phyloP scores from a whole-genome alignment of 2,113 vertebrate genomes.

The Rhodinocichla rosea region DNA sequence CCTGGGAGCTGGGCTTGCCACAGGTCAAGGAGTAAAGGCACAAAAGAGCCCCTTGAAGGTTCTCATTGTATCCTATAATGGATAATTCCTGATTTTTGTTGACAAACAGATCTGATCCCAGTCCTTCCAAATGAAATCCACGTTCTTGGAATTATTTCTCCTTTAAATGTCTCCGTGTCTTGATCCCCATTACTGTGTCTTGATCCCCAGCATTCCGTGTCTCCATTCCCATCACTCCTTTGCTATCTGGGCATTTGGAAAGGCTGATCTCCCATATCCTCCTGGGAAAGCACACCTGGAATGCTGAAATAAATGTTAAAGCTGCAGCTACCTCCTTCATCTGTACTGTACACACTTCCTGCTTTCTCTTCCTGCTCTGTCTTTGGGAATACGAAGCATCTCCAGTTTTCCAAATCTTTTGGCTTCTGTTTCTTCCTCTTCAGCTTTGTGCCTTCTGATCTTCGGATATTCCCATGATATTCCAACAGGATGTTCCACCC shows the following conservation, averaged over 20 bases:
- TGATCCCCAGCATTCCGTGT: not conserved
- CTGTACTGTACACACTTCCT: not conserved
- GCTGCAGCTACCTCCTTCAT: not conserved
- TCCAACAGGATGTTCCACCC: not conserved
- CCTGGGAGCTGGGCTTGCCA: not conserved
- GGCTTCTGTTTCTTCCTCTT: not conserved
- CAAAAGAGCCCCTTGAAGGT: not conserved
- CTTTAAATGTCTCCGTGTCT: not conserved
- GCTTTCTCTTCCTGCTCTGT: not conserved
- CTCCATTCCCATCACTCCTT: not conserved
- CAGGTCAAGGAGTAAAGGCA: not conserved
- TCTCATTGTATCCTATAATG: rapidly evolving
- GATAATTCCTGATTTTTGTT: not conserved
- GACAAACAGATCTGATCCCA: not conserved
- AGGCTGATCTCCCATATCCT: not conserved
- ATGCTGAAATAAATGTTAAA: not conserved
- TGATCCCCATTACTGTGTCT: not conserved
- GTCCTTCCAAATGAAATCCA: not conserved
- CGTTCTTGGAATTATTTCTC: not conserved
- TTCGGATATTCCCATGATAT: not conserved
- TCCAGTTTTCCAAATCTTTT: not conserved
- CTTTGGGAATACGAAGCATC: not conserved
- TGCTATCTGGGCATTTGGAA: not conserved
- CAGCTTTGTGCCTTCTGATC: not conserved
- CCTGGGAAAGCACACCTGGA: not conserved